Percentiles rank a stretch among this genome's conserved stretches.
Conservation (phyloP, 2,888 invertebrate genomes). For the Cephalotes varians region DNA sequence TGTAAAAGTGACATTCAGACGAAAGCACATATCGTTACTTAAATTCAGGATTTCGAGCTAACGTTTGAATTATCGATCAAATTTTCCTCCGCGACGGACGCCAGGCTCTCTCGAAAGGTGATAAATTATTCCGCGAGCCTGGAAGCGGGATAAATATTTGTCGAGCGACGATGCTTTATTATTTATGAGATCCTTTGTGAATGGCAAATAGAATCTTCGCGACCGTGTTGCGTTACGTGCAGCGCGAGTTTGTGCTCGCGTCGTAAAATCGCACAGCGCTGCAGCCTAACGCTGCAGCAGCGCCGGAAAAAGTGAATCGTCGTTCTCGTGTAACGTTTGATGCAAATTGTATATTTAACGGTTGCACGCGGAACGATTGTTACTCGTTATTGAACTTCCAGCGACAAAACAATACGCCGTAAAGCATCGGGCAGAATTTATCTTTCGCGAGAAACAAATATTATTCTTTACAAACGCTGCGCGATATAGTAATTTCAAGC, state of each 20-base stretch:
- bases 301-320: conserved; percentile 18
- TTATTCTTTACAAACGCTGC: not conserved
- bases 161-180: conserved; percentile 28
- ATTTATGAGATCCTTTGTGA: conserved; percentile 43
- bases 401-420: not conserved
- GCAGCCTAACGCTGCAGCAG: too few relatives aligned
- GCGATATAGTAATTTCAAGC: not conserved
- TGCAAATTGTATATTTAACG: conserved; percentile 28
- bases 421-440: conserved; percentile 27
- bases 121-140: conserved; percentile 38
- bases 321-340: conserved; percentile 7
- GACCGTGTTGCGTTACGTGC: conserved; percentile 5
- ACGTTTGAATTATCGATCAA: conserved; percentile 24
- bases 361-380: conserved; percentile 7
- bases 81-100: conserved; percentile 7
- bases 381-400: conserved; percentile 14
- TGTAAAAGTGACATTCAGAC: not conserved
- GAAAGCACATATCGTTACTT: not conserved
- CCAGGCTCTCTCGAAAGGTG: not conserved
- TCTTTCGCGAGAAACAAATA: conserved; percentile 23
- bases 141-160: conserved; percentile 43
- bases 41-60: not conserved
- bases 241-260: not conserved
- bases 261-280: conserved; percentile 15
- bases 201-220: conserved; percentile 47